Evolutionary conservation across 2,113 vertebrate genomes (phyloP), one percentile per base, ranked within the genome.

Genomic region (Marcusenius ussheri): DNA sequence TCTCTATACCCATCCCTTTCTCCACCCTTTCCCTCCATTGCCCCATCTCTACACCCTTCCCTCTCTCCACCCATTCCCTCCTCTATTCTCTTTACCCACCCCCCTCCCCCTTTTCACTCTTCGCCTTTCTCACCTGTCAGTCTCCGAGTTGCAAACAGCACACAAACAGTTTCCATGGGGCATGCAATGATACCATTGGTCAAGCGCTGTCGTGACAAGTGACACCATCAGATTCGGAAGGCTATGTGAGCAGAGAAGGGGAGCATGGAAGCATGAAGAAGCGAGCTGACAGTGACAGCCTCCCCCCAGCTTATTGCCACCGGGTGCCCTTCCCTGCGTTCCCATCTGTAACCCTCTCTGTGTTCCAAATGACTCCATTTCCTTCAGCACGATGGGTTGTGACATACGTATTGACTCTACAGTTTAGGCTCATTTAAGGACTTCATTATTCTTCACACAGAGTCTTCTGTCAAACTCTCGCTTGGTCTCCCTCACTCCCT

Each of bases 351-450:
- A 88, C 88, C 87, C 51, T 90, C 31, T 77, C 89, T 77, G 74
- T 53, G 92, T 92, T 19, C 35, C 56, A 87, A 49, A 50, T 90
- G 90, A 77, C 90, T 92, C 90, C 62, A 35, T 89, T 91, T 91
- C 91, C 90, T 83, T 92, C 89, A 90, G 58, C 89, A 83, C 89
- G 89, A 93, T 90, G n/a, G 31, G 49, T 66, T 90, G 88, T 91
- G 91, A 91, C 92, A 92, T 51, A 19, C 89, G 66, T 89, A 87
- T 92, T 51, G 90, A 91, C 89, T 89, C 58, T 91, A 87, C 91
- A 92, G 90, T 91, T 91, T 92, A 90, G 91, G 88, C 90, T 84
- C 88, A 88, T 91, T 90, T 91, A 91, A 89, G 91, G 91, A 90
- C 89, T 89, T 91, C 53, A 92, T 92, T 91, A 83, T 88, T 86